Percentiles rank a stretch among this genome's conserved stretches.
These are phyloP conservation scores for Loris lydekkerianus DNA, from an alignment of 2,797 vertebrate genomes.

Conservation along the genomic window DNA sequence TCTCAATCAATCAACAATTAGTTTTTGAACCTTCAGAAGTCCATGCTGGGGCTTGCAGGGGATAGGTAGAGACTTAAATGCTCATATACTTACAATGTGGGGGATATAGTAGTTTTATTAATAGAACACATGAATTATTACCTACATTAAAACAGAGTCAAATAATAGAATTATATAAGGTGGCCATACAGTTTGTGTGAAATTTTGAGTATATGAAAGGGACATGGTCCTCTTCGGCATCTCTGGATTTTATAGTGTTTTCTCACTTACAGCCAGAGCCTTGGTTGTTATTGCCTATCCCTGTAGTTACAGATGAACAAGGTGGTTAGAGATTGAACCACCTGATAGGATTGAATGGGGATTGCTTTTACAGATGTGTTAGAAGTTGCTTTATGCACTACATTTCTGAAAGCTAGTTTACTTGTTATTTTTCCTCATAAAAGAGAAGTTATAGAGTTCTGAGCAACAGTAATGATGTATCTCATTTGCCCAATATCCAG, in stretches of 20 bases:
- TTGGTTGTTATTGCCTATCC: background rate
- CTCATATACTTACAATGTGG: conserved; percentile 23
- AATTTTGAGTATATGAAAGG: background rate
- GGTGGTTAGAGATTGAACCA: background rate
- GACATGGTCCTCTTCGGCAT: background rate
- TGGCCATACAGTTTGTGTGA: too few relatives aligned
- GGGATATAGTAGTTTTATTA: conserved; percentile 60
- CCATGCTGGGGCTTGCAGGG: background rate
- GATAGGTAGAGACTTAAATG: conserved; percentile 33
- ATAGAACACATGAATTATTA: conserved; percentile 17
- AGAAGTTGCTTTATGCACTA: conserved; percentile 23
- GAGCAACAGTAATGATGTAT: background rate
- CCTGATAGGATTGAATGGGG: background rate
- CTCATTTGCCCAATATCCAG: background rate
- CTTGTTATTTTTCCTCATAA: conserved; percentile 20
- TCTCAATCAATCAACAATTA: conserved; percentile 11
- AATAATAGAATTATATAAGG: background rate
- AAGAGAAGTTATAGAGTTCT: conserved; percentile 33
- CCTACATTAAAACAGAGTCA: background rate
- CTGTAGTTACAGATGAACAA: background rate
- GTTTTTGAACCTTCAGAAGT: conserved; percentile 12
- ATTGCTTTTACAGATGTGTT: conserved; percentile 26
- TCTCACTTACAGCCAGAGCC: background rate
- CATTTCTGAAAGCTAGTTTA: conserved; percentile 41
- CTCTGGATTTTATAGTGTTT: conserved; percentile 24